phyloP scores from a whole-genome alignment of 2,113 vertebrate species.

The Phycodurus eques region DNA sequence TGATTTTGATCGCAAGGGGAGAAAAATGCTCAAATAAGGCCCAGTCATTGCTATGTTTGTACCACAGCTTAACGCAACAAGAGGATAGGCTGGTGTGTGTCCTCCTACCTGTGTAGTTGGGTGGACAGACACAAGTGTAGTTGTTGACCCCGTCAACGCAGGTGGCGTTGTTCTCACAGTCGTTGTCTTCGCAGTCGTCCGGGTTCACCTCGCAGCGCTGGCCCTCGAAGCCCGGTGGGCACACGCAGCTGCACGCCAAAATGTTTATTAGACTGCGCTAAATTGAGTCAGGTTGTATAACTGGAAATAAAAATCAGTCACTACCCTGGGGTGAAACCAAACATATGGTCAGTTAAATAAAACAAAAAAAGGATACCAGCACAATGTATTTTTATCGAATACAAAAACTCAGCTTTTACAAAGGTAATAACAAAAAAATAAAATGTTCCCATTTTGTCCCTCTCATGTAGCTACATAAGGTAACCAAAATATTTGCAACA shows the following conservation, averaged over 20 bases:
- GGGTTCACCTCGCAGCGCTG: conserved; percentile 87
- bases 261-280: background rate
- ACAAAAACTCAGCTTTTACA: no score
- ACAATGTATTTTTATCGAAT: no score
- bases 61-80: background rate
- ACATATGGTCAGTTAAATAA: background rate
- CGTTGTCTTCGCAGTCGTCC: conserved; percentile 94
- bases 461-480: no score
- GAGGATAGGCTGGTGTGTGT: background rate
- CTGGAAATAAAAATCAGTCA: background rate
- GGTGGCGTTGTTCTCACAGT: conserved; percentile 95
- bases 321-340: background rate
- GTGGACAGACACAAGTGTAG: conserved; percentile 88
- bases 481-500: no score
- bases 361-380: no score
- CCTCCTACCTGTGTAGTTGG: conserved; percentile 85
- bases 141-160: conserved; percentile 94
- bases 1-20: no score
- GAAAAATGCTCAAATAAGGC: no score
- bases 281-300: background rate
- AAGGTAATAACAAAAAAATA: no score
- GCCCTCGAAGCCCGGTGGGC: conserved; percentile 87
- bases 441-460: no score
- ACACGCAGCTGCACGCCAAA: conserved; percentile 79
- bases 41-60: no score